Evolutionary conservation across 2,888 invertebrate species (phyloP), one percentile per base, ranked within the genome.

Genomic region (Lasius platythorax): DNA sequence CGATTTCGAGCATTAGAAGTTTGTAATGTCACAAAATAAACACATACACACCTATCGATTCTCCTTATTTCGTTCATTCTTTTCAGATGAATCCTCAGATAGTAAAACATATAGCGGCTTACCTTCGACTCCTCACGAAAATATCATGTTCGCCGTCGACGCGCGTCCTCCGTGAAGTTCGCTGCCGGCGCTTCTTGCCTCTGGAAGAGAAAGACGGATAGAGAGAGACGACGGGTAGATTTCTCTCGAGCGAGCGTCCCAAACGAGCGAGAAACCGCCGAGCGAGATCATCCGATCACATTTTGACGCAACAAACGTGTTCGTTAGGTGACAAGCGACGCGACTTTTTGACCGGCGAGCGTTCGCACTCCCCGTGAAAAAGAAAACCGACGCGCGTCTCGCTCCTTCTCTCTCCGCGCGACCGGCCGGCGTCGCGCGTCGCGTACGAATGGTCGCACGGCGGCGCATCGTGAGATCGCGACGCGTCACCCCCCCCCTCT

Each of bases 341-440:
- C 28, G 33, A 53, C 8, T 68, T 15, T 18, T 12, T 18, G 46
- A 63, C 15, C 61, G 78, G 66, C 83, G 74, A 56, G 83, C 73
- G 46, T 23, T 73, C 58, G 66, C 76, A 72, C 46, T 79, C 68
- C 68, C 61, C 40, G 84, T 83, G 83, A 83, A 66, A 33, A 79
- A 67, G 23, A 23, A 23, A 23, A 23, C 66, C 23, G 33, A 33
- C 84, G 58, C 85, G 58, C 76, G 43, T 66, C 53, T 70, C 72
- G 64, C 8, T 53, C n/a, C 50, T 50, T 37, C 37, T 37, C 61
- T 43, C 61, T 43, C 73, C 43, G 76, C 83, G 66, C 81, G 66
- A 79, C 67, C 79, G 63, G 70, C 67, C 83, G 66, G 64, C 83
- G 87, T 82, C 88, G 91, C 89, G 88, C 72, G 56, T 76, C 68